phyloP scores from a whole-genome alignment of 2,113 vertebrate species.

The Lepidothrix coronata region DNA sequence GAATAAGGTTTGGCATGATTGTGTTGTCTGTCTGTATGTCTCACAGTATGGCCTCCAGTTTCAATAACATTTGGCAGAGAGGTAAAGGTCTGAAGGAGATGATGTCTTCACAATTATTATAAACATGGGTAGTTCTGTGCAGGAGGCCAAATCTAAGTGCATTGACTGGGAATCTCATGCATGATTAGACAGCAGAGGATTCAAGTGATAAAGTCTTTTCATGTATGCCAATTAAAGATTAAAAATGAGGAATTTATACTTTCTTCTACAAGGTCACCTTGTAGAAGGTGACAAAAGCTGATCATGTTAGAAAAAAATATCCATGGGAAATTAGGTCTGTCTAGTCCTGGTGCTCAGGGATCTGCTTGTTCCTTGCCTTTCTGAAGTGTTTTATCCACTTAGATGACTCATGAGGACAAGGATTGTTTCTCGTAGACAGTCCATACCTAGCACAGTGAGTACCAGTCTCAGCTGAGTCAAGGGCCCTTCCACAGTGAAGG shows the following conservation, averaged over 20 bases:
- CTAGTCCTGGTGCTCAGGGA: background rate
- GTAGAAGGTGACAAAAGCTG: background rate
- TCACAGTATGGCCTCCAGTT: background rate
- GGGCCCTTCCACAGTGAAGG: background rate
- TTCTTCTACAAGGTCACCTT: background rate
- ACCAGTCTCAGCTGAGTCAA: background rate
- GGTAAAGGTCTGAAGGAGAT: background rate
- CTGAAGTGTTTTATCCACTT: background rate
- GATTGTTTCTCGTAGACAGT: background rate
- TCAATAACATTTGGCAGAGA: background rate
- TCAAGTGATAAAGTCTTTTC: background rate
- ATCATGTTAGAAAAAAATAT: background rate
- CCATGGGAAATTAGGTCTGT: background rate
- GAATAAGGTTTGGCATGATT: background rate
- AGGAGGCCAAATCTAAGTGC: background rate
- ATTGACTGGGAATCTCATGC: background rate
- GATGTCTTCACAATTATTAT: background rate
- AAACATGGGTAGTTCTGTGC: background rate
- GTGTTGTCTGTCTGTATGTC: background rate
- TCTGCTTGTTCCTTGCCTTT: background rate
- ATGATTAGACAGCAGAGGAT: background rate
- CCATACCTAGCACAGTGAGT: background rate
- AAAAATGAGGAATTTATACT: background rate
- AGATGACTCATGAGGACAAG: conserved; percentile 24
- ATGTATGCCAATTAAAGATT: background rate